phyloP scores from a whole-genome alignment of 2,888 invertebrate species.

The Melanophora roralis region DNA sequence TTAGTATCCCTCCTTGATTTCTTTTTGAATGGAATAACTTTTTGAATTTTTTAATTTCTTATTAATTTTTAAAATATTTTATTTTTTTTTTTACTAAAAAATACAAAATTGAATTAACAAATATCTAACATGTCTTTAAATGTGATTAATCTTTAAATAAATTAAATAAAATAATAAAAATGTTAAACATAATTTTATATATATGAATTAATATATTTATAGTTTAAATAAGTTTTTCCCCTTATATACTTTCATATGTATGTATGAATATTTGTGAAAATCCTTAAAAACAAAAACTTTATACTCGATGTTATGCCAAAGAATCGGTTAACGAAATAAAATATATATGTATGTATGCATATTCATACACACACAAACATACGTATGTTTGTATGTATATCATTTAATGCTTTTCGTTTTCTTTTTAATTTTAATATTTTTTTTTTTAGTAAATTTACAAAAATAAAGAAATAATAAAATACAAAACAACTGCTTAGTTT shows the following conservation, averaged over 20 bases:
- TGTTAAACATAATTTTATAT: conserved; percentile 37
- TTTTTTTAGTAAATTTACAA: conserved; percentile 47
- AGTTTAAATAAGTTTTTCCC: conserved; percentile 48
- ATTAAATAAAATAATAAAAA: conserved; percentile 43
- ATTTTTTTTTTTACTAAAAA: conserved; percentile 18
- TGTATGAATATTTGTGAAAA: conserved; percentile 47
- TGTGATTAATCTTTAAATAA: conserved; percentile 47
- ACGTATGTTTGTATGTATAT: no score
- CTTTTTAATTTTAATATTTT: conserved; percentile 36
- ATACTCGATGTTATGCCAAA: conserved; percentile 63
- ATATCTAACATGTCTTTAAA: conserved; percentile 47
- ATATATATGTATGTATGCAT: conserved; percentile 4
- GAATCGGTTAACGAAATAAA: conserved; percentile 61
- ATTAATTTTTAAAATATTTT: no score
- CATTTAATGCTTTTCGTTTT: conserved; percentile 54
- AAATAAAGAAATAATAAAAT: conserved; percentile 20
- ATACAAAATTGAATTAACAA: conserved; percentile 30
- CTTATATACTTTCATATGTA: conserved; percentile 46
- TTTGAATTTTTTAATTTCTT: not conserved
- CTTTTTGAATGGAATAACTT: not conserved
- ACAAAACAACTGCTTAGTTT: not conserved
- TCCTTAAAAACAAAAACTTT: conserved; percentile 50
- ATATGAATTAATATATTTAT: conserved; percentile 30
- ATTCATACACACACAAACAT: no score
- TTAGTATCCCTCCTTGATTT: conserved; percentile 20